These are phyloP conservation scores for Cephus runcator DNA, from an alignment of 2,888 invertebrate genomes.

Conservation along the genomic window DNA sequence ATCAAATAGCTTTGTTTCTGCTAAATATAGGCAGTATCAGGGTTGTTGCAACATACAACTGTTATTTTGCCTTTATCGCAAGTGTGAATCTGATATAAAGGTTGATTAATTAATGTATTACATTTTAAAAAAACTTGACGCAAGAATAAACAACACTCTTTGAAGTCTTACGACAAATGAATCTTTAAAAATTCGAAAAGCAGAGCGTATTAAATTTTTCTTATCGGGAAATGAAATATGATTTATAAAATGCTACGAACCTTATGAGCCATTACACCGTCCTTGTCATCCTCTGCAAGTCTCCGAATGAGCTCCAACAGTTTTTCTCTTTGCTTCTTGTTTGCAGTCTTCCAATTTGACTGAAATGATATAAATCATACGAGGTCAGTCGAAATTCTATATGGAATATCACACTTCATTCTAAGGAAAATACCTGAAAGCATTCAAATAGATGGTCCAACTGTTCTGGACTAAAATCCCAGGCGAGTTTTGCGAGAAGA, in stretches of 20 bases:
- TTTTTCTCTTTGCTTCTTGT: slow-evolving; percentile 95
- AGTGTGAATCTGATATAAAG: no score
- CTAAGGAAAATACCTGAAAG: slow-evolving; percentile 79
- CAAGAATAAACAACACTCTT: neutral
- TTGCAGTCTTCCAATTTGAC: slow-evolving; percentile 95
- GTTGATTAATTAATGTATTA: no score
- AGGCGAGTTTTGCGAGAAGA: slow-evolving; percentile 93
- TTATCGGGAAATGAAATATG: slow-evolving; percentile 3
- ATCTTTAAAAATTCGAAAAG: neutral
- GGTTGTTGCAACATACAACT: neutral
- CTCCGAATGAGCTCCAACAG: slow-evolving; percentile 93
- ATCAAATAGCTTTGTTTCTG: neutral
- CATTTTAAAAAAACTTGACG: neutral
- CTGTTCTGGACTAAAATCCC: slow-evolving; percentile 98
- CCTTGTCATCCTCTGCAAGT: slow-evolving; percentile 97
- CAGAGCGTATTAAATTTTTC: slow-evolving; percentile 5
- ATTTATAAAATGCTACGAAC: slow-evolving; percentile 61
- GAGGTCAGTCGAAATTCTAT: neutral
- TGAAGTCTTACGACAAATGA: neutral
- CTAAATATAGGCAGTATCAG: neutral
- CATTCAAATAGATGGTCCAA: slow-evolving; percentile 97
- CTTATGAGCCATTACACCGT: slow-evolving; percentile 98
- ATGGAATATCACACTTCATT: neutral
- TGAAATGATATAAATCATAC: slow-evolving; percentile 54
- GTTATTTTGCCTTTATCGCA: no score